Evolutionary conservation across 2,797 vertebrate species (phyloP), one percentile per base, ranked within the genome.

Genomic region (Galago senegalensis): DNA sequence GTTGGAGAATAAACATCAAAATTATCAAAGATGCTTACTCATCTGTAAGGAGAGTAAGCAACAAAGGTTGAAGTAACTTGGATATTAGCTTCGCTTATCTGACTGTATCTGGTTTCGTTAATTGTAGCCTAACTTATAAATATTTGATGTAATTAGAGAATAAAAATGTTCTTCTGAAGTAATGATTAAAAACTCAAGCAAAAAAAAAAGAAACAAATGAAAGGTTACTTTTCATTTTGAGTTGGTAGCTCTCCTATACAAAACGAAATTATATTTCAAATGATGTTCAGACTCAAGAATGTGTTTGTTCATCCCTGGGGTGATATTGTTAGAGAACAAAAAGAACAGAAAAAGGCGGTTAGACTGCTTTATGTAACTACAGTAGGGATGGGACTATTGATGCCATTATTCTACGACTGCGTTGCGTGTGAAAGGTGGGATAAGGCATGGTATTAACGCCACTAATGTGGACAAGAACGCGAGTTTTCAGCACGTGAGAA

Each of bases 181-280:
- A 34, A 76, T 69, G 10, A 87, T 49, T 60, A 82, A 87, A 73
- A 67, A 67, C 18, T 91, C 34, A 65, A 75, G 29, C 17, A 75
- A 58, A 75, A 37, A 75, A 58, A 75, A 37, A 60, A 91, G n/a
- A 84, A 27, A 61, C 9, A 49, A 61, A 43, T 20, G 27, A 61
- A 63, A 43, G 40, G 40, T 43, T 43, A 7, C 40, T 43, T 43
- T 43, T 43, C 40, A 43, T 43, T 43, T 43, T 83, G 25, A 88
- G 23, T 72, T 90, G 20, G 4, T 83, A 63, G 23, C 14, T 20
- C 67, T 67, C 23, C 16, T 87, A 87, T 87, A 34, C 5, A 23
- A 93, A 79, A 81, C 83, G 16, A 27, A n/a, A 70, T 58, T 20
- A 82, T 86, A 77, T 86, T 87, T 95, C 25, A 83, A 93, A 43